A percentile compares a stretch with the other conserved stretches of the same genome.
phyloP scores from a whole-genome alignment of 2,888 invertebrate genomes.

The Globia sparganii region DNA sequence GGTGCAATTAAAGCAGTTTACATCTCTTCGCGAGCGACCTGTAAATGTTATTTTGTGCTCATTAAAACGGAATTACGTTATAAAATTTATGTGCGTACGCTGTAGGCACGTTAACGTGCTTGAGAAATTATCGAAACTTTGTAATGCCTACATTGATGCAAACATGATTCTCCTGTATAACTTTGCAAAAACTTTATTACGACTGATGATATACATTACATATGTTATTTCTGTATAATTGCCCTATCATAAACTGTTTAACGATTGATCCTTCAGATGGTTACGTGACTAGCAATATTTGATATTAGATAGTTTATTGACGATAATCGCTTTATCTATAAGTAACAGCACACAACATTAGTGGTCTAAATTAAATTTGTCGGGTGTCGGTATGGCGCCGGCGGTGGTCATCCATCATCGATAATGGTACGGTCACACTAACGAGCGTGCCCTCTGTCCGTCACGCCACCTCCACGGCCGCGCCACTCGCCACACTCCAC shows the following conservation, averaged over 20 bases:
- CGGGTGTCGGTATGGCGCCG: constrained; percentile 83
- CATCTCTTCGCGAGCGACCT: constrained; percentile 85
- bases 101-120: constrained; percentile 79
- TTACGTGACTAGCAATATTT: constrained; percentile 9
- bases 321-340: constrained; percentile 76
- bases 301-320: constrained; percentile 49
- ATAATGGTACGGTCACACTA: constrained; percentile 85
- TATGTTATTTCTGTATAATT: constrained; percentile 5
- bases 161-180: constrained; percentile 26
- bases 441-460: constrained; percentile 81
- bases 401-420: constrained; percentile 86
- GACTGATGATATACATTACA: constrained; percentile 15
- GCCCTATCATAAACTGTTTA: constrained; percentile 9
- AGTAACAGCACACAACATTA: constrained; percentile 79
- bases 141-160: constrained; percentile 67
- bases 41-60: constrained; percentile 86
- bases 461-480: constrained; percentile 57
- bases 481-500: constrained; percentile 34
- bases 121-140: constrained; percentile 81
- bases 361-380: constrained; percentile 89
- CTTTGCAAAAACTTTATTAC: constrained; percentile 20
- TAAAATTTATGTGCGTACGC: constrained; percentile 84
- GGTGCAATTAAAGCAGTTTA: constrained; percentile 86
- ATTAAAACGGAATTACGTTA: constrained; percentile 86
- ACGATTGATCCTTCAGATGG: constrained; percentile 22